phyloP scores from a whole-genome alignment of 2,113 vertebrate genomes.

The Grammomys dolichurus region DNA sequence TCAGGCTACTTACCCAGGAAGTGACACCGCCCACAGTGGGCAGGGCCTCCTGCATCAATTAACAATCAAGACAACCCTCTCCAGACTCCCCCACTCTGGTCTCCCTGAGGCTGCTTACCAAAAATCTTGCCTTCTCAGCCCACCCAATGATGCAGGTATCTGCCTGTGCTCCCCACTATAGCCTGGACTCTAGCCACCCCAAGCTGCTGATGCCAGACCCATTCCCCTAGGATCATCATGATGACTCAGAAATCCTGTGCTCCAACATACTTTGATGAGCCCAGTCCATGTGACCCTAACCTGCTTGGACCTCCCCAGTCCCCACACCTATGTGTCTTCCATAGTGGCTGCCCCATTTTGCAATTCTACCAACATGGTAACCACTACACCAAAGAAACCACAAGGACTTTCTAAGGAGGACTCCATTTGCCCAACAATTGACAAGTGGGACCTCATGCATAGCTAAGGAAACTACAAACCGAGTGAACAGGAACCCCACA shows the following conservation, averaged over 20 bases:
- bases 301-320: not conserved
- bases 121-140: too few species aligned
- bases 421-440: not conserved
- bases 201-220: not conserved
- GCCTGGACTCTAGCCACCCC: not conserved
- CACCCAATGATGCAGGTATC: not conserved
- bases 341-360: not conserved
- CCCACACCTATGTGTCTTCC: not conserved
- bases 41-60: not conserved
- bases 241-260: not conserved
- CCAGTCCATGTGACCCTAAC: not conserved
- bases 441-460: not conserved
- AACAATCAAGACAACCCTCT: not conserved
- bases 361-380: not conserved
- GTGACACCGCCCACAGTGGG: not conserved
- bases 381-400: not conserved
- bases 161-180: not conserved
- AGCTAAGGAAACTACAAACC: not conserved
- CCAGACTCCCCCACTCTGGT: too few species aligned
- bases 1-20: not conserved
- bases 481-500: too few species aligned
- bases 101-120: not conserved
- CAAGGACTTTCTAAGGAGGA: not conserved
- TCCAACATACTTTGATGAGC: not conserved
- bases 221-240: not conserved